phyloP scores from a whole-genome alignment of 2,888 invertebrate species.

The Sarcophaga carnaria region DNA sequence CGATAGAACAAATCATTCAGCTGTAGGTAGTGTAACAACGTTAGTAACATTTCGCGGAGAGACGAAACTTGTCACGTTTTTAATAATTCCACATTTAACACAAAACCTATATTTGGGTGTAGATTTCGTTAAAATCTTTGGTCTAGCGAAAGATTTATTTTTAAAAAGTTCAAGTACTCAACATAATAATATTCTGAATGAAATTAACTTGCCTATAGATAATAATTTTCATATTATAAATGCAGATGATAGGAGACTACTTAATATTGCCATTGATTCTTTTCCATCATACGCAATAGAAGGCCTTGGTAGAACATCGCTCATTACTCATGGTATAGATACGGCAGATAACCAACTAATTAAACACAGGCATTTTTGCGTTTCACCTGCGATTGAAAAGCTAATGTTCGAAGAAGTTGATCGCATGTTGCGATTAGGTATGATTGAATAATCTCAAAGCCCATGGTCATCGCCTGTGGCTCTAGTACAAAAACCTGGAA shows the following conservation, averaged over 20 bases:
- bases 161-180: neutral
- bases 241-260: neutral
- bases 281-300: conserved; percentile 42
- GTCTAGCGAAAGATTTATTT: conserved; percentile 34
- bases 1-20: conserved; percentile 16
- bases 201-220: neutral
- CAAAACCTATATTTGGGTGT: conserved; percentile 45
- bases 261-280: conserved; percentile 11
- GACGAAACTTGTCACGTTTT: neutral
- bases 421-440: conserved; percentile 22
- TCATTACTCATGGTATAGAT: conserved; percentile 14
- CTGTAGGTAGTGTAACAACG: conserved; percentile 2
- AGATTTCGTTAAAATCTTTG: conserved; percentile 27
- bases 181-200: too few species aligned
- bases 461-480: conserved; percentile 40
- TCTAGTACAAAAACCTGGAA: conserved; percentile 36
- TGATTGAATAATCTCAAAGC: conserved; percentile 6
- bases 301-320: conserved; percentile 32
- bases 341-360: conserved; percentile 32
- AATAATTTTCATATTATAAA: conserved; percentile 7
- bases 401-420: conserved; percentile 21
- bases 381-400: conserved; percentile 35
- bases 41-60: neutral
- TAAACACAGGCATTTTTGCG: conserved; percentile 23
- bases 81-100: conserved; percentile 2